Conservation (phyloP, 1,140 invertebrate genomes). For the Microplitis mediator region DNA sequence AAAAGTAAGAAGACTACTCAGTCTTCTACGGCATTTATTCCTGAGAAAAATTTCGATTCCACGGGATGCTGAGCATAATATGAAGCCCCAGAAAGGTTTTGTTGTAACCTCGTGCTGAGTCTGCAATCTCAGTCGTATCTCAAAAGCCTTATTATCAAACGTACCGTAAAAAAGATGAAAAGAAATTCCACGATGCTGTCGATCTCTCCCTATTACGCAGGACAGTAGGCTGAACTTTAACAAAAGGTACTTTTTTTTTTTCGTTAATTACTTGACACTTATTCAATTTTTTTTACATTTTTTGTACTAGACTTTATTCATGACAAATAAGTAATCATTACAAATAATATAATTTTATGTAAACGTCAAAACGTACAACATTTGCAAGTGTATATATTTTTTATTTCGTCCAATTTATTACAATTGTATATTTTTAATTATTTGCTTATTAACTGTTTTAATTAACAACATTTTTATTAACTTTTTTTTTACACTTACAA, state of each 20-base stretch:
- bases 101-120: no score
- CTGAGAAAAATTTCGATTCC: no score
- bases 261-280: no score
- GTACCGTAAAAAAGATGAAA: no score
- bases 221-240: background rate
- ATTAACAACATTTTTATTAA: background rate
- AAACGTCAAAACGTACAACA: slow-evolving; percentile 46
- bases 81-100: no score
- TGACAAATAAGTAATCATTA: slow-evolving; percentile 58
- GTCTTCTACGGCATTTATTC: no score
- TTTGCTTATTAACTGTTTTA: background rate
- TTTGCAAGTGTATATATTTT: slow-evolving; percentile 38
- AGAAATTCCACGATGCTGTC: no score
- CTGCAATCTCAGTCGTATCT: no score
- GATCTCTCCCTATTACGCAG: no score
- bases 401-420: background rate
- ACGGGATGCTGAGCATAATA: no score
- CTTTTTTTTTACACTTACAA: background rate
- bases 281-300: slow-evolving; percentile 9
- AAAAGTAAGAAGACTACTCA: no score
- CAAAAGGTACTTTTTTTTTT: background rate
- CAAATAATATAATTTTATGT: slow-evolving; percentile 56
- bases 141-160: no score
- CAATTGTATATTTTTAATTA: background rate
- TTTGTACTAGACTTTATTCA: slow-evolving; percentile 60